phyloP scores from a whole-genome alignment of 2,888 invertebrate genomes.

The Limenitis camilla region DNA sequence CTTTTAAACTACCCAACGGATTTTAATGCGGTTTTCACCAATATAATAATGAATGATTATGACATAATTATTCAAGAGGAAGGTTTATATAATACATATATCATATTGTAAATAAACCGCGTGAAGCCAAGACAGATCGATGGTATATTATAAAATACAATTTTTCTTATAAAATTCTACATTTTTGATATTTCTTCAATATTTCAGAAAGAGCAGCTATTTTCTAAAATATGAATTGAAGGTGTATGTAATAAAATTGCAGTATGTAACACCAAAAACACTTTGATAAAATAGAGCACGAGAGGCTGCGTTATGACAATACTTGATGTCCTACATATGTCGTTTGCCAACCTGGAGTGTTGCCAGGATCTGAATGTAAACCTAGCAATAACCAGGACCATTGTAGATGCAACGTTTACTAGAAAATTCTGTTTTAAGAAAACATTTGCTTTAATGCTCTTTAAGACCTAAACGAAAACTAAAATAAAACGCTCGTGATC shows the following conservation, averaged over 20 bases:
- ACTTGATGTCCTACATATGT: constrained; percentile 52
- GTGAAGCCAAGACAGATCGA: too few species aligned
- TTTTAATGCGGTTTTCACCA: too few species aligned
- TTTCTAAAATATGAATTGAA: not conserved
- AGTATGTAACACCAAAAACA: constrained; percentile 20
- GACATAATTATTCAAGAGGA: too few species aligned
- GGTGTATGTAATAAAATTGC: not conserved
- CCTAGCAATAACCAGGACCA: constrained; percentile 23
- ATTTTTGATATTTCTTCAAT: not conserved
- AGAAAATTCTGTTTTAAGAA: constrained; percentile 3
- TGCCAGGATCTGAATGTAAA: constrained; percentile 43
- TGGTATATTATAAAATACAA: too few species aligned
- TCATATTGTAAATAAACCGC: too few species aligned
- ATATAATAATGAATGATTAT: too few species aligned
- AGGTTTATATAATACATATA: too few species aligned
- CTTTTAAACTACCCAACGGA: too few species aligned
- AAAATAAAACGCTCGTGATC: too few species aligned
- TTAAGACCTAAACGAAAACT: not conserved
- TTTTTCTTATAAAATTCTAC: too few species aligned
- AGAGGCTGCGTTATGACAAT: constrained; percentile 40
- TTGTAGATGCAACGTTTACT: constrained; percentile 8
- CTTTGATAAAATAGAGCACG: constrained; percentile 38
- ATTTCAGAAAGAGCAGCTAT: not conserved
- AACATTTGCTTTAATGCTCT: not conserved
- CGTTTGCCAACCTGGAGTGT: constrained; percentile 49